Evolutionary conservation across 53 echinoderm and acorn worm species (phyloP), one percentile per base, ranked within the genome.

Genomic region (Crossaster papposus): DNA sequence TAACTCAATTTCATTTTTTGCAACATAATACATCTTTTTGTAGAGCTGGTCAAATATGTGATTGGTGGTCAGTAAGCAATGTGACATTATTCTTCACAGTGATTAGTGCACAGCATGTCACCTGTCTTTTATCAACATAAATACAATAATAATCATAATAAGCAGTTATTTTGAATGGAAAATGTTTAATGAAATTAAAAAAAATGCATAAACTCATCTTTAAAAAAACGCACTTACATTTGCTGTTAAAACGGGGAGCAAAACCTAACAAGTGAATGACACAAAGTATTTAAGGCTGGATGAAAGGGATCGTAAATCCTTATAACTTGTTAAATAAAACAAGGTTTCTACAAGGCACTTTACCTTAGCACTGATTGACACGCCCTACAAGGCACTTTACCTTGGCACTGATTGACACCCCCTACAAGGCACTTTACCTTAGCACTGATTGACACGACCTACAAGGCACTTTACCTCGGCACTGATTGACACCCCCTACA

Each of bases 351-450:
- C 7, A 52, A 52, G 53, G 53, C 53, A 52, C 8, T 52, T 52
- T n/a, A n/a, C n/a, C n/a, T n/a, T n/a, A n/a, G n/a, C 5, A 44
- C 5, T 44, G 44, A 9, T 44, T 44, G 44, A 44, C 1, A 0
- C 44, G 9, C 44, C 44, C 44, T 44, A 44, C 44, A 44, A n/a
- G n/a, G n/a, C n/a, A n/a, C n/a, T n/a, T n/a, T n/a, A n/a, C n/a
- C n/a, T n/a, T n/a, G n/a, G n/a, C n/a, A n/a, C n/a, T n/a, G n/a
- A n/a, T n/a, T n/a, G n/a, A n/a, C n/a, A n/a, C n/a, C n/a, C n/a
- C n/a, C n/a, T n/a, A n/a, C n/a, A n/a, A 44, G 44, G 44, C 96
- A 70, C 86, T n/a, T n/a, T n/a, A 96, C 98, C 94, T 94, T 96
- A 58, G 90, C 50, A 70, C 94, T 95, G n/a, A n/a, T n/a, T n/a